Percentiles rank a stretch among this genome's conserved stretches.
These are phyloP conservation scores for Panurus biarmicus DNA, from an alignment of 2,113 vertebrate species.

Conservation along the genomic window DNA sequence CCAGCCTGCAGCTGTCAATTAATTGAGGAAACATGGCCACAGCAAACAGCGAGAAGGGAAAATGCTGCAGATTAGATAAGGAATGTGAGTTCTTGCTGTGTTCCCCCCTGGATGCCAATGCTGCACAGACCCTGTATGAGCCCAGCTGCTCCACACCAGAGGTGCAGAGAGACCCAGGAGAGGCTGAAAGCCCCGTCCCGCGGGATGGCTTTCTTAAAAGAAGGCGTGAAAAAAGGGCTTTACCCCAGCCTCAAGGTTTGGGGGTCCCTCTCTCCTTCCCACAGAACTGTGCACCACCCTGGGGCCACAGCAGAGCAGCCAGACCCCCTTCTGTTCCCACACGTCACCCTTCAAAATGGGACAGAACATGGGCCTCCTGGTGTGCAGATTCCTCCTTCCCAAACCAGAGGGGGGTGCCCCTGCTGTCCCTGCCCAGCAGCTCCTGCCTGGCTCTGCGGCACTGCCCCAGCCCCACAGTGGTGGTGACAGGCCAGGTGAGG, in stretches of 20 bases:
- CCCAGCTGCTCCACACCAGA: neutral
- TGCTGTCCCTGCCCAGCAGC: neutral
- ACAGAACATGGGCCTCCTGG: rapidly evolving
- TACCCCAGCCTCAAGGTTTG: rapidly evolving
- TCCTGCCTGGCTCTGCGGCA: neutral
- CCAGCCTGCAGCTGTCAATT: conserved; percentile 59
- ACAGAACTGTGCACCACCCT: neutral
- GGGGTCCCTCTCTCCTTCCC: neutral
- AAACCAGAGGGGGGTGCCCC: neutral
- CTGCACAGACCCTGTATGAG: neutral
- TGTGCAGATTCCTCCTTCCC: neutral
- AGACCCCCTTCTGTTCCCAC: neutral
- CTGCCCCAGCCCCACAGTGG: neutral
- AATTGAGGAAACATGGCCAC: conserved; percentile 50
- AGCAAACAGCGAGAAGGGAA: neutral
- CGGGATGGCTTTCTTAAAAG: rapidly evolving
- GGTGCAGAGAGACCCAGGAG: neutral
- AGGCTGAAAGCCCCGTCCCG: neutral
- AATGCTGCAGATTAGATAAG: conserved; percentile 54
- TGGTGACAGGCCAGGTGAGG: neutral
- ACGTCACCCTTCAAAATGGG: neutral
- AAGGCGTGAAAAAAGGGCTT: neutral
- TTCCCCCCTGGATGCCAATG: neutral
- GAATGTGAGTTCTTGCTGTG: neutral
- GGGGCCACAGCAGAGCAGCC: neutral